phyloP scores from a whole-genome alignment of 2,113 vertebrate species.

The Poeciliopsis retropinna region DNA sequence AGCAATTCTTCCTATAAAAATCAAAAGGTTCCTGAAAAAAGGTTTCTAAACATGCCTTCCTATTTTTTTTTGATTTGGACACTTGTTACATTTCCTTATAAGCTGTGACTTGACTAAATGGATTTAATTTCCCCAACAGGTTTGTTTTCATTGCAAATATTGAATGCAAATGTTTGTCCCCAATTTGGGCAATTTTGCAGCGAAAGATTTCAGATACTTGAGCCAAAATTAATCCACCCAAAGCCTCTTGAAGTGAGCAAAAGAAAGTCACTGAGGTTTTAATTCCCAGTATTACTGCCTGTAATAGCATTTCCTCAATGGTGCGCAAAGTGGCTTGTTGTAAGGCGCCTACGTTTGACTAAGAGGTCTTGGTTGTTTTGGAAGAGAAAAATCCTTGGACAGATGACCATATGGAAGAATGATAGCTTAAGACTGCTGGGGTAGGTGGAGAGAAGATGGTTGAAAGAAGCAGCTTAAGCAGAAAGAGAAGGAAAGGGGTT shows the following conservation, averaged over 20 bases:
- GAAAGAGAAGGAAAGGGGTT: constrained; percentile 83
- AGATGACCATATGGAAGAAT: constrained; percentile 68
- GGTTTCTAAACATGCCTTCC: too few species aligned
- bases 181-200: background rate
- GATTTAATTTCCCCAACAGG: too few species aligned
- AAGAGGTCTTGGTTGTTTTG: constrained; percentile 66
- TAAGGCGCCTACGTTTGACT: constrained; percentile 31
- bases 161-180: background rate
- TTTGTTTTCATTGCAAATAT: too few species aligned
- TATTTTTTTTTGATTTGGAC: too few species aligned
- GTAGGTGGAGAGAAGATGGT: constrained; percentile 63
- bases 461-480: constrained; percentile 85
- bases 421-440: constrained; percentile 53
- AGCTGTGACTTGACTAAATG: too few species aligned
- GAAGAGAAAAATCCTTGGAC: constrained; percentile 68
- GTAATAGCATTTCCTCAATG: too few species aligned
- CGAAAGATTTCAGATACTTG: background rate
- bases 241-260: background rate
- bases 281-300: background rate
- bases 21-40: too few species aligned
- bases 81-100: too few species aligned
- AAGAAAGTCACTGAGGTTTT: background rate
- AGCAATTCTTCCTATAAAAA: too few species aligned
- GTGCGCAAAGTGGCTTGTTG: background rate
- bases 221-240: background rate